Evolutionary conservation across 2,797 vertebrate genomes (phyloP).

Genomic region (Sebastes flavidus): DNA sequence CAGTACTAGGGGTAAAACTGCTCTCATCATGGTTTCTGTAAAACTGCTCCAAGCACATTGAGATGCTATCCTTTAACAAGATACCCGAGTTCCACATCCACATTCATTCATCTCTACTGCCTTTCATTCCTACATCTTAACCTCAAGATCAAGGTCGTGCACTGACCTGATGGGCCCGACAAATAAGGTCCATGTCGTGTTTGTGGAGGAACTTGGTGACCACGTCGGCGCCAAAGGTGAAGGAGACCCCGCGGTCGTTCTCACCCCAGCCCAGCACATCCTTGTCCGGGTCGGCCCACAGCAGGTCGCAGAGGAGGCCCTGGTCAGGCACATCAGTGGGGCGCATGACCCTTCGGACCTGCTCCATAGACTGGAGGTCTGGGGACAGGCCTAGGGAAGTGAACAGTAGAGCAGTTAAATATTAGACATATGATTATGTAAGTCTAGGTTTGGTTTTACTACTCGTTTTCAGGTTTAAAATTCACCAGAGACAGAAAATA

Average conservation of each 20-base stretch:
- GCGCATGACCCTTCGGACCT: conserved; percentile 86
- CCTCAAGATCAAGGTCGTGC: background rate
- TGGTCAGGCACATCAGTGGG: conserved; percentile 88
- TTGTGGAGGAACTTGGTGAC: conserved; percentile 88
- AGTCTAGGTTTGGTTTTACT: background rate
- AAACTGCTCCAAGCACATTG: background rate
- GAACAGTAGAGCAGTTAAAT: background rate
- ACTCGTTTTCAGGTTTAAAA: background rate
- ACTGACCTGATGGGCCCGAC: conserved; percentile 85
- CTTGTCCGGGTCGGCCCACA: conserved; percentile 87
- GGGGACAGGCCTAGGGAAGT: conserved; percentile 80
- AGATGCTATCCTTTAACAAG: background rate
- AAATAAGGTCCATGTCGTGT: conserved; percentile 89
- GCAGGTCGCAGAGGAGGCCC: conserved; percentile 85
- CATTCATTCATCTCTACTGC: background rate
- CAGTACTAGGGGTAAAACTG: background rate
- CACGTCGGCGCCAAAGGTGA: conserved; percentile 86
- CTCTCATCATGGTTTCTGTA: background rate
- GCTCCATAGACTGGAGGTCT: conserved; percentile 88
- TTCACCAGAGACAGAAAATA: background rate
- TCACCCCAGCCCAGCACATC: conserved; percentile 87
- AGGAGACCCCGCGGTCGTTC: conserved; percentile 86
- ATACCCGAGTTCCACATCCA: background rate
- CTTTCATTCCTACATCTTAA: background rate
- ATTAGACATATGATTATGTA: background rate